These are phyloP conservation scores for Halictus rubicundus DNA, from an alignment of 1,140 invertebrate species.

Conservation along the genomic window DNA sequence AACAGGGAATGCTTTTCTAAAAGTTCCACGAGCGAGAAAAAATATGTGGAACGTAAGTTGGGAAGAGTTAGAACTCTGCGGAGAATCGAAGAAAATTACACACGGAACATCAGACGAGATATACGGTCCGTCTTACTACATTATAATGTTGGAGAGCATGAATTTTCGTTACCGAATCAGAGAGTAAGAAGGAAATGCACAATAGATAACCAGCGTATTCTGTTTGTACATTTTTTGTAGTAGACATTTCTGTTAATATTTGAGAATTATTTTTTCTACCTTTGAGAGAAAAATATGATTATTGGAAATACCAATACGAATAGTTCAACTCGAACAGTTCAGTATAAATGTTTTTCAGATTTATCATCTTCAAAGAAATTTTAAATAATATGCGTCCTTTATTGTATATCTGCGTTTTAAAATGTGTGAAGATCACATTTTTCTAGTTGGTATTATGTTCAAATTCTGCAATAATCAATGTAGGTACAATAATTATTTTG, in stretches of 20 bases:
- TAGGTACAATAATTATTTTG: background rate
- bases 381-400: too few relatives aligned
- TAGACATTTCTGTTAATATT: background rate
- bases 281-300: too few relatives aligned
- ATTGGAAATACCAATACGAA: too few relatives aligned
- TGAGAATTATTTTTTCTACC: background rate
- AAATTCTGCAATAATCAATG: background rate
- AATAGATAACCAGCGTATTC: background rate
- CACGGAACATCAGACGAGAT: background rate
- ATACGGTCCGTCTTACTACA: background rate
- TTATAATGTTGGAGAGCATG: background rate
- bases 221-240: background rate
- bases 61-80: background rate
- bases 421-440: too few relatives aligned
- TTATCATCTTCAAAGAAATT: too few relatives aligned
- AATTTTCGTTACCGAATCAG: background rate
- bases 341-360: too few relatives aligned
- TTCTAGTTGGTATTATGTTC: background rate
- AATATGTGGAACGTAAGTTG: constrained; percentile 2
- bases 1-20: background rate
- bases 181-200: background rate
- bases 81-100: constrained; percentile 12
- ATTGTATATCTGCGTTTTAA: too few relatives aligned
- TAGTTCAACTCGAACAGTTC: too few relatives aligned
- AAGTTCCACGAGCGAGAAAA: background rate